phyloP scores from a whole-genome alignment of 2,888 invertebrate species.

The Lepidocyrtoides sp. region DNA sequence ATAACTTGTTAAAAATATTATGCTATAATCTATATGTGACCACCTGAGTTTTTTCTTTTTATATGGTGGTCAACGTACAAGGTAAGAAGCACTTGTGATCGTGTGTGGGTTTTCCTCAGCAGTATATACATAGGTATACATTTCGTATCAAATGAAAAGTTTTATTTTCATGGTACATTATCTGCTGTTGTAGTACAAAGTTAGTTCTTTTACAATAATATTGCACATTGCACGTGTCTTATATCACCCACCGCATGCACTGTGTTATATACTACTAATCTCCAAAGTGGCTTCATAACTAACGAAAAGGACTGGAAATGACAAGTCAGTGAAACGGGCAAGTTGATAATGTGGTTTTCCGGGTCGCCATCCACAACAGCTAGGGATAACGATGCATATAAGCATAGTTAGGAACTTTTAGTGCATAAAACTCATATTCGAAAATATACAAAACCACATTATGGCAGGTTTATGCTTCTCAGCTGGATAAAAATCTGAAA shows the following conservation, averaged over 20 bases:
- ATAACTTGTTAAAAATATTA: neutral
- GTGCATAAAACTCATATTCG: neutral
- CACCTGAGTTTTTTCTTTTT: slow-evolving; percentile 32
- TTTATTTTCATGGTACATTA: neutral
- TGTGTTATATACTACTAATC: neutral
- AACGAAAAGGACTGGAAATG: slow-evolving; percentile 67
- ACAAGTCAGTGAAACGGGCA: slow-evolving; percentile 69
- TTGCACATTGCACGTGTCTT: slow-evolving; percentile 8
- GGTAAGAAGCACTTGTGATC: neutral
- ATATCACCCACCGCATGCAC: neutral
- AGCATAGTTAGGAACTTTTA: no score
- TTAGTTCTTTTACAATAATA: no score
- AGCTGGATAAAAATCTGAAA: slow-evolving; percentile 71
- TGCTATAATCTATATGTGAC: neutral
- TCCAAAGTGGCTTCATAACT: slow-evolving; percentile 61
- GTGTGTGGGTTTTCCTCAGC: neutral
- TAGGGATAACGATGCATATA: neutral
- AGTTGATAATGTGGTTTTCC: slow-evolving; percentile 75
- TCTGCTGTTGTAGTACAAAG: no score
- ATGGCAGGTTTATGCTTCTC: slow-evolving; percentile 37
- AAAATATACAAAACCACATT: neutral
- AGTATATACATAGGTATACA: neutral
- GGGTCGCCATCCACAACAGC: slow-evolving; percentile 64
- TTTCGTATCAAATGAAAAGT: neutral
- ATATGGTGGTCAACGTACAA: slow-evolving; percentile 15